phyloP scores from a whole-genome alignment of 2,113 vertebrate genomes.

The Tenebrosternarchus preto region DNA sequence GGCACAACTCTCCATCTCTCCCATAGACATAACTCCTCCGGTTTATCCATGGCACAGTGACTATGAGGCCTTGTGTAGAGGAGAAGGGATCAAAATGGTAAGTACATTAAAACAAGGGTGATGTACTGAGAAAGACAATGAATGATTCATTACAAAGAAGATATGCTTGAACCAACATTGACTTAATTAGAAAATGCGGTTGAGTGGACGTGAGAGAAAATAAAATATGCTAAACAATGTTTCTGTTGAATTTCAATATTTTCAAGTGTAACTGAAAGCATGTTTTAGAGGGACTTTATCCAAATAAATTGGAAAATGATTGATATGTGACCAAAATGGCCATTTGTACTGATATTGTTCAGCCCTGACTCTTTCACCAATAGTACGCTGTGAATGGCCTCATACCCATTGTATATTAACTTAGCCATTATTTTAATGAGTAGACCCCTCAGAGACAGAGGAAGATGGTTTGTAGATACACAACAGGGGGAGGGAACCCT shows the following conservation, averaged over 20 bases:
- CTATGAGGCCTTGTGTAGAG: slow-evolving; percentile 56
- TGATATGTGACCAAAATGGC: no score
- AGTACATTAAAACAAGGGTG: not conserved
- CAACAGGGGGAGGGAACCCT: slow-evolving; percentile 41
- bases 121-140: not conserved
- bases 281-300: no score
- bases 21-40: not conserved
- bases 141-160: not conserved
- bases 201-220: no score
- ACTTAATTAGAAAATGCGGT: no score
- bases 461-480: slow-evolving; percentile 56
- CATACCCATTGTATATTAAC: not conserved
- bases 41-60: not conserved
- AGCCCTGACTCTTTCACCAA: no score
- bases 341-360: no score
- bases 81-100: slow-evolving; percentile 46
- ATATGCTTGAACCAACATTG: no score
- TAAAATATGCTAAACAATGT: no score
- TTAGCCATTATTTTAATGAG: not conserved
- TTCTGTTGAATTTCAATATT: no score
- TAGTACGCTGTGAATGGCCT: no score
- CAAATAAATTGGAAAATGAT: no score
- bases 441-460: slow-evolving; percentile 48
- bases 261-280: no score
- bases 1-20: not conserved